Percentiles rank a stretch among this genome's conserved stretches.
These are phyloP conservation scores for Microdon myrmicae DNA, from an alignment of 2,888 invertebrate genomes.

Conservation along the genomic window DNA sequence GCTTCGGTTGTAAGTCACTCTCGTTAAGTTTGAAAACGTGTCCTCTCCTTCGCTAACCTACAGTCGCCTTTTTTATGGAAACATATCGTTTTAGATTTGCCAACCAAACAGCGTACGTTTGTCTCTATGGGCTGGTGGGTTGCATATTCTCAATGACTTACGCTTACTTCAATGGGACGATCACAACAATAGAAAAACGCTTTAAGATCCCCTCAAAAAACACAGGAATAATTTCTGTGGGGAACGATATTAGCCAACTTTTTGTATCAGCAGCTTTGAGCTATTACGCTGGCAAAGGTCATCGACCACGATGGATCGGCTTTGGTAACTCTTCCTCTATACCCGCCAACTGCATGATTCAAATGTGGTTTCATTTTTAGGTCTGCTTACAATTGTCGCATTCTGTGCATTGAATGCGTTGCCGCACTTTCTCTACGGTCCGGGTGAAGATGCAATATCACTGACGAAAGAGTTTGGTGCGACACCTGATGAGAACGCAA, in stretches of 20 bases:
- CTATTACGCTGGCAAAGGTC: slow-evolving; percentile 77
- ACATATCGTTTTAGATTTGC: slow-evolving; percentile 60
- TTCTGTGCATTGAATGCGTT: slow-evolving; percentile 76
- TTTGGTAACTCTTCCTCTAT: slow-evolving; percentile 64
- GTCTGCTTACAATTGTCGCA: slow-evolving; percentile 71
- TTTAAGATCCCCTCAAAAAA: slow-evolving; percentile 79
- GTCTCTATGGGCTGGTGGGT: slow-evolving; percentile 75
- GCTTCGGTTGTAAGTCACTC: no score
- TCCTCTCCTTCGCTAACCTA: no score
- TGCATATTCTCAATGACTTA: slow-evolving; percentile 77
- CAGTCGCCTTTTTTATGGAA: slow-evolving; percentile 63
- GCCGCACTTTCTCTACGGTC: slow-evolving; percentile 76
- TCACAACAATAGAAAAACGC: slow-evolving; percentile 78
- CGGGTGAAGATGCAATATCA: slow-evolving; percentile 74
- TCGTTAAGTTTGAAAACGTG: no score
- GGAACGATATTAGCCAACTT: slow-evolving; percentile 79
- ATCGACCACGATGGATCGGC: slow-evolving; percentile 79
- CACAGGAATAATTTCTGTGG: slow-evolving; percentile 77
- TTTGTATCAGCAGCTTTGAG: slow-evolving; percentile 75
- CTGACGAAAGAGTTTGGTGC: slow-evolving; percentile 73
- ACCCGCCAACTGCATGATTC: neutral
- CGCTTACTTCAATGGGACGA: slow-evolving; percentile 79
- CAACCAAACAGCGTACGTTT: slow-evolving; percentile 68
- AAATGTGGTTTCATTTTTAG: slow-evolving; percentile 53
- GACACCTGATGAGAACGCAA: slow-evolving; percentile 65